Evolutionary conservation across 2,113 vertebrate genomes (phyloP), one percentile per base, ranked within the genome.

Genomic region (Spilogale gracilis): DNA sequence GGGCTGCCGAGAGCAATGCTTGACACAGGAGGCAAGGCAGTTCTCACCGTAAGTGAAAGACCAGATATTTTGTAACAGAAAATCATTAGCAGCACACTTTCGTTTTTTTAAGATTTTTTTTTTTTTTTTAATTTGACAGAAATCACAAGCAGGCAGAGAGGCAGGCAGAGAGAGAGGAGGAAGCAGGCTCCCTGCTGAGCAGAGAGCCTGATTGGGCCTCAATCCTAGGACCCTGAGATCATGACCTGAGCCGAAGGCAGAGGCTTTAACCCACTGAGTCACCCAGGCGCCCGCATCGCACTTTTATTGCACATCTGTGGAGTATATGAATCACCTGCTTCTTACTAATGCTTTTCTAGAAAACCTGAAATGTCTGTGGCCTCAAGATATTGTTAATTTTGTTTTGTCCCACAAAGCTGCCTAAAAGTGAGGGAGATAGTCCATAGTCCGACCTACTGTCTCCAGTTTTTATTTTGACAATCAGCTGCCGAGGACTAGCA

Each of bases 381-480:
- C 9, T 89, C 54, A 91, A 82, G 30, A 83, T 94, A 54, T 50
- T 73, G 21, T 82, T 76, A 52, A 78, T 89, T 89, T 94, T 79
- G n/a, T 89, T 94, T 48, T 83, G 58, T 43, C n/a, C 11, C 63
- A 25, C 60, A 63, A 85, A 81, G 23, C 67, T 82, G 52, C 58
- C 82, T 82, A 38, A 65, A 93, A 56, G 38, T 38, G 43, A 88
- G 14, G 63, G 52, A 67, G 48, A 27, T 58, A 38, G 54, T 83
- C 54, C 43, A 7, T 54, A n/a, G 73, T 21, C 30, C 23, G 43
- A 13, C 25, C n/a, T 76, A 45, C 38, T 32, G 9, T 63, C 38
- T 52, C 16, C 54, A 32, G 60, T 52, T 52, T 21, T 74, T 25
- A 30, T 52, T 17, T 60, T 69, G 43, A 23, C 12, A 14, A n/a